Base-by-base conservation (phyloP, 2,888 invertebrate species). In the Drosophila sordidapex region DNA sequence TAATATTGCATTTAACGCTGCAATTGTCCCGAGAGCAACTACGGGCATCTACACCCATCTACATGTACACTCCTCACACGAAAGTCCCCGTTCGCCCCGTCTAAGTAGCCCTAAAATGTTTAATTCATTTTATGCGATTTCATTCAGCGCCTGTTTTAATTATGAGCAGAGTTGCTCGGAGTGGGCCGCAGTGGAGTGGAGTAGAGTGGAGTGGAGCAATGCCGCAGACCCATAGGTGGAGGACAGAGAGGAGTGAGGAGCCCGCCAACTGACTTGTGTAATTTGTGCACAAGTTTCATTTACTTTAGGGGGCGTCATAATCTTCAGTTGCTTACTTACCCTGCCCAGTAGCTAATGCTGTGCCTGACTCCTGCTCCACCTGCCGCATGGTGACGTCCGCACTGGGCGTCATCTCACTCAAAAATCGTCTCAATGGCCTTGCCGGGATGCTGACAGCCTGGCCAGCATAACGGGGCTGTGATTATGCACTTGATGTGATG, bases 81-180 rank as follows among this genome's bases (percentile, higher is more conserved):
- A 27, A 51, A 43, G 35, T 33, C 35, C 31, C 46, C 61, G 27
- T 53, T 51, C 33, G 61, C 56, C 66, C 71, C 70, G 43, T 74
- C 67, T 86, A 89, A 88, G 88, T 88, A 90, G 90, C 87, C 84
- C 74, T 90, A 71, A 87, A 90, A 88, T 88, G 90, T 88, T 88
- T 88, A 88, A 88, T 88, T 88, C 90, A 88, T 90, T 88, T 90
- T 89, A 88, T 88, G 89, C 87, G 87, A 88, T 88, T 88, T 88
- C 87, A 85, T 87, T 87, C 90, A 88, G 87, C 82, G 64, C 81
- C 81, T 81, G 89, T 88, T 88, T 88, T 88, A 90, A 88, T 88
- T 88, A 88, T 89, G 89, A 81, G 81, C 81, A 53, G 52, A 65
- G 66, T 51, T 40, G 29, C 35, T 62, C 29, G 29, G 53, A 63